Evolutionary conservation across 2,888 invertebrate genomes (phyloP), one percentile per base, ranked within the genome.

Genomic region (Rhyacophila evoluta): DNA sequence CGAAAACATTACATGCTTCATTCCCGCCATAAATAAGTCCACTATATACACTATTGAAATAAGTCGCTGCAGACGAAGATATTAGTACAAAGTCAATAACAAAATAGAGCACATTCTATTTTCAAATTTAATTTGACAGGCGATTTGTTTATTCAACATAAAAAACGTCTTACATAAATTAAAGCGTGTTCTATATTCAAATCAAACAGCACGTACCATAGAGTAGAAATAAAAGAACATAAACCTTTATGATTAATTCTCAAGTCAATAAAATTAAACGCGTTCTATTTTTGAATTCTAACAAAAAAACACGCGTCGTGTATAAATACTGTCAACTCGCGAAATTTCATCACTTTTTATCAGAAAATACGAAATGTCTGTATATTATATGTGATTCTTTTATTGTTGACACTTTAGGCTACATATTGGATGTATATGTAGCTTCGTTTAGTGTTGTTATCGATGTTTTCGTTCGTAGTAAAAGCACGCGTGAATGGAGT

Each of bases 401-500:
- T n/a, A n/a, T n/a, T n/a, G n/a, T n/a, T n/a, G n/a, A n/a, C n/a
- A n/a, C n/a, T n/a, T n/a, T n/a, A n/a, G n/a, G n/a, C 6, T 55
- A 55, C 55, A 55, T 72, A 36, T 72, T 72, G 72, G 19, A 55
- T 6, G 29, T 8, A 55, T 25, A 10, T 25, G 28, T 29, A 27
- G n/a, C 1, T 28, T 25, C 11, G 27, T 55, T n/a, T n/a, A 1
- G 6, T 36, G 37, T 72, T 27, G 1, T 72, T 72, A 38, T 72
- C 74, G 78, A 74, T 77, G 70, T 78, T 70, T 78, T 78, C 55
- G 79, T 67, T 72, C 72, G 72, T 11, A 69, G 10, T 29, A 33
- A 29, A 27, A n/a, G 38, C 37, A 73, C 76, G 80, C 80, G 78
- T 78, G 78, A 70, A 78, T 70, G 69, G 27, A 73, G 6, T 33